These are phyloP conservation scores for Orientallactaga bullata DNA, from an alignment of 2,113 vertebrate genomes.

Conservation along the genomic window DNA sequence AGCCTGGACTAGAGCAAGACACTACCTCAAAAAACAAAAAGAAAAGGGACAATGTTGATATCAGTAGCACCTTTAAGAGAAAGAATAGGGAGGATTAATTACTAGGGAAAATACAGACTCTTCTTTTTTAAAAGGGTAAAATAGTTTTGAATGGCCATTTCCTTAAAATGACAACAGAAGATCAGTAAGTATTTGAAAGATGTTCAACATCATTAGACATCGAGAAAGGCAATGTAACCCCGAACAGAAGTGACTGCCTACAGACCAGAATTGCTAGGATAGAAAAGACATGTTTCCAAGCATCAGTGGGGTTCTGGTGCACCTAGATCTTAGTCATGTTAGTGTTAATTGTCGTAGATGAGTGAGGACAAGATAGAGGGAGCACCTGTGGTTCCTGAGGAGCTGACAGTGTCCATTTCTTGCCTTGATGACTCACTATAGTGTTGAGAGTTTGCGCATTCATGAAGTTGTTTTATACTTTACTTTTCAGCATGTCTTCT, in stretches of 20 bases:
- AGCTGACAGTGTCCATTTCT: background rate
- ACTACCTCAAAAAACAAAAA: too few relatives aligned
- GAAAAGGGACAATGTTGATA: background rate
- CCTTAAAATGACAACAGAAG: background rate
- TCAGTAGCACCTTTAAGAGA: background rate
- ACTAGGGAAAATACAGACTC: background rate
- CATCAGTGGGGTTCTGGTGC: background rate
- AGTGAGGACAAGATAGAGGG: background rate
- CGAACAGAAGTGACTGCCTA: background rate
- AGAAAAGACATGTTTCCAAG: background rate
- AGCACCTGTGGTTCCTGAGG: background rate
- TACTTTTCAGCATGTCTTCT: conserved; percentile 3
- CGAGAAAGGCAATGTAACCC: background rate
- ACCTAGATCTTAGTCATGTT: background rate
- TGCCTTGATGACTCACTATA: background rate
- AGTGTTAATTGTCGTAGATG: accelerated
- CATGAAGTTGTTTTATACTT: background rate
- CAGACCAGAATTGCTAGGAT: background rate
- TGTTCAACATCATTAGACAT: background rate
- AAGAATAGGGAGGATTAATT: background rate
- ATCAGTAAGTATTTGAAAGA: background rate
- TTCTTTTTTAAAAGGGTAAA: background rate
- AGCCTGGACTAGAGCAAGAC: too few relatives aligned
- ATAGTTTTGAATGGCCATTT: conserved; percentile 1
- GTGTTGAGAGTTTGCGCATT: conserved; percentile 8